These are phyloP conservation scores for Aporophyla nigra DNA, from an alignment of 2,888 invertebrate species.

Conservation along the genomic window DNA sequence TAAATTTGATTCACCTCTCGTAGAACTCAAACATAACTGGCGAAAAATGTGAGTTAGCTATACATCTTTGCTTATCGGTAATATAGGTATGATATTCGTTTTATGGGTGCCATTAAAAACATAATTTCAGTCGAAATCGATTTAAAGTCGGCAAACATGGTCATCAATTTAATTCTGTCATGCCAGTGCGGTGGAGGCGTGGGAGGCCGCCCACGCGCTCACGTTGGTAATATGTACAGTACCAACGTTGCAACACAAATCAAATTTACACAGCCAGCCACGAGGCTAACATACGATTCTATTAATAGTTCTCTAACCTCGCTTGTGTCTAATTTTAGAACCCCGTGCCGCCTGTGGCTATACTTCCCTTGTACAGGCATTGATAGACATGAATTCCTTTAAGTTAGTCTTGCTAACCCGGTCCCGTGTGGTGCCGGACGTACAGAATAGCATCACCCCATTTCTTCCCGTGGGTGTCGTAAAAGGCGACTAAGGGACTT, in stretches of 20 bases:
- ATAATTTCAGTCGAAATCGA: background rate
- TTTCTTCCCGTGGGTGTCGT: no score
- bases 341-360: background rate
- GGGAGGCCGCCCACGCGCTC: background rate
- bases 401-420: background rate
- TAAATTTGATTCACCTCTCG: no score
- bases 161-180: slow-evolving; percentile 8
- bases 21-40: background rate
- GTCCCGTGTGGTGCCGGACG: no score
- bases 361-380: background rate
- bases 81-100: no score
- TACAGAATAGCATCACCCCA: no score
- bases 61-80: background rate
- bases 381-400: background rate
- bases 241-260: slow-evolving; percentile 7
- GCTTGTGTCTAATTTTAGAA: background rate
- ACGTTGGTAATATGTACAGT: background rate
- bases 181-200: background rate
- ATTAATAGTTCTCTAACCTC: background rate
- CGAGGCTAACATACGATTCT: background rate
- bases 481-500: no score
- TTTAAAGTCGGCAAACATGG: background rate
- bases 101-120: background rate
- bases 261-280: slow-evolving; percentile 6
- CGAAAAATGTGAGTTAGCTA: background rate